Evolutionary conservation across 2,888 invertebrate genomes (phyloP), one percentile per base, ranked within the genome.

Genomic region (Melolontha melolontha): DNA sequence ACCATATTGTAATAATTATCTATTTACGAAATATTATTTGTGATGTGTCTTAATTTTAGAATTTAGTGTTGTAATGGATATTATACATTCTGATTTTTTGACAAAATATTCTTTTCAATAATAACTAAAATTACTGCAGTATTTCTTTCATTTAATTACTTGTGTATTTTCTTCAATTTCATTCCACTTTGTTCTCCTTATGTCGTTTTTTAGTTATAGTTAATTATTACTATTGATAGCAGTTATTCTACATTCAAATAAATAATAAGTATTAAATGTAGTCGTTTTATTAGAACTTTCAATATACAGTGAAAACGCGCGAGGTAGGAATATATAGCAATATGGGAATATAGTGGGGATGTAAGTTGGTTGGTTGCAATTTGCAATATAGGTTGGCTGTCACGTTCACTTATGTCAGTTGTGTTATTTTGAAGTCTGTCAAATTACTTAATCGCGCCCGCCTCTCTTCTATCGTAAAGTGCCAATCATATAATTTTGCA

Each of bases 151-250:
- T 47, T 42, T 63, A 29, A 44, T 40, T 34, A 34, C 10, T 29
- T 49, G 29, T 51, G 42, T 59, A 57, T 65, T 51, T 41, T 59
- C 59, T 52, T 67, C 63, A 62, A 65, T 65, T 69, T 69, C 68
- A 69, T 69, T 69, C 68, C 68, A 69, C 12, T 65, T 69, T 69
- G 14, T 49, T 68, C 64, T 69, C 40, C 40, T 17, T 42, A 54
- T 51, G 49, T 49, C 52, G 65, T 66, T 10, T 69, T 69, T 69
- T 52, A 54, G 12, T 34, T 34, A 8, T 51, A 65, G 59, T 66
- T 47, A 49, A 57, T 14, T 16, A 42, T 42, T 42, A 57, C 42
- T 57, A 57, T 22, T 47, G 47, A 66, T 66, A 66, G 55, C 40
- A 64, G 51, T 66, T 66, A 66, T 66, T 66, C 55, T 57, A 22